phyloP scores from a whole-genome alignment of 1,140 invertebrate species.

The Micrasema minimum region DNA sequence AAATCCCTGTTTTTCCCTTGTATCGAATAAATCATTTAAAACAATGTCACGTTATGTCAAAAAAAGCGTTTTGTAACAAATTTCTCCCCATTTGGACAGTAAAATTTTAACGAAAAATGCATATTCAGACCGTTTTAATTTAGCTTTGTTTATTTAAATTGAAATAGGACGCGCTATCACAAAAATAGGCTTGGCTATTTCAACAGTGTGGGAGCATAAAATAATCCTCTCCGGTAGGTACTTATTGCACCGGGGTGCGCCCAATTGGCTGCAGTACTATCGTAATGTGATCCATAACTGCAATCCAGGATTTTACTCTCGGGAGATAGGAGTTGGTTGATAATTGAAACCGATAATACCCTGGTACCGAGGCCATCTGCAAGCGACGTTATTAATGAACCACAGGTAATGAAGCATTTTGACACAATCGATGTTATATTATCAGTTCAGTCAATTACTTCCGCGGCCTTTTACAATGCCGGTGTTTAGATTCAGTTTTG shows the following conservation, averaged over 20 bases:
- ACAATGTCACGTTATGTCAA: no score
- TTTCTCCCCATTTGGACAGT: no score
- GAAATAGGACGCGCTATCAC: no score
- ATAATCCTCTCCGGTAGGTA: no score
- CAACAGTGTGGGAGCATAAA: no score
- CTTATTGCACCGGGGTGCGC: not conserved
- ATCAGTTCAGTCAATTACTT: constrained; percentile 40
- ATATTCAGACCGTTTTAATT: no score
- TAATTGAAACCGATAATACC: constrained; percentile 45
- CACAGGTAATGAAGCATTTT: constrained; percentile 18
- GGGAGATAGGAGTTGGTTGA: constrained; percentile 31
- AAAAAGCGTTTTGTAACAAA: no score
- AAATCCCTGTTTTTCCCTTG: no score
- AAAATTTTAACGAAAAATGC: no score
- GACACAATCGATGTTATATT: constrained; percentile 40
- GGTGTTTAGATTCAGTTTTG: constrained; percentile 29
- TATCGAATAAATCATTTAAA: no score
- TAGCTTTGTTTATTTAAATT: no score
- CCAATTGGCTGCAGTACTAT: constrained; percentile 6
- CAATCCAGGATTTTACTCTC: constrained; percentile 7
- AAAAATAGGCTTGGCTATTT: no score
- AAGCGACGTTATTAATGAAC: constrained; percentile 26
- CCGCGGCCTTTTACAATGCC: constrained; percentile 16
- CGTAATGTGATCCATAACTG: constrained; percentile 20
- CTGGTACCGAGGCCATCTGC: constrained; percentile 19